Conservation (phyloP, 2,113 vertebrate species). For the Lynx canadensis region DNA sequence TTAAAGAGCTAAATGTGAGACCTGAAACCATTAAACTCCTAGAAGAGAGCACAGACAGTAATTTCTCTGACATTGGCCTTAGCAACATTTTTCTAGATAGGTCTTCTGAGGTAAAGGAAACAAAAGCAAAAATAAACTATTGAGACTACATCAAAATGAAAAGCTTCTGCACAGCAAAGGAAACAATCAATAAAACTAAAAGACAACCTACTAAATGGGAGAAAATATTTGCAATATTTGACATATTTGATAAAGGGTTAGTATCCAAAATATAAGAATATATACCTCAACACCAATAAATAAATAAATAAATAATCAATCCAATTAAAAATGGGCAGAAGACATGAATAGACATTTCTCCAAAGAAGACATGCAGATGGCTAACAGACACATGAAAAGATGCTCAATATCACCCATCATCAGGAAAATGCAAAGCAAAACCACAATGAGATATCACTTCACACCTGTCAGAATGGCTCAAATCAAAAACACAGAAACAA, state of each 20-base stretch:
- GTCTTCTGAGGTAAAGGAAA: not conserved
- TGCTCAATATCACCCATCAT: not conserved
- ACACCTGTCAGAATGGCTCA: not conserved
- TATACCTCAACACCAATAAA: not conserved
- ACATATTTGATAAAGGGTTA: not conserved
- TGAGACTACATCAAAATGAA: not conserved
- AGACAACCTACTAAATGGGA: not conserved
- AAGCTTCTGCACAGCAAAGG: not conserved
- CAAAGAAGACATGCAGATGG: not conserved
- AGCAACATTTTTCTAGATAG: not conserved
- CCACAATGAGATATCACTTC: not conserved
- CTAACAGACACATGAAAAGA: not conserved
- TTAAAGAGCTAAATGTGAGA: not conserved
- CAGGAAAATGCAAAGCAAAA: not conserved
- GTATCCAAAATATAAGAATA: not conserved
- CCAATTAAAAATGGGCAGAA: not conserved
- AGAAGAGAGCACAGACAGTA: not conserved
- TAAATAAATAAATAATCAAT: not conserved
- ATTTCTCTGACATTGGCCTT: not conserved
- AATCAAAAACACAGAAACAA: not conserved
- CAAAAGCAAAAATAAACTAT: not conserved
- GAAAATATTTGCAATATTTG: not conserved
- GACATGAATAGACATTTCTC: not conserved
- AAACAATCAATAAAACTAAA: not conserved
- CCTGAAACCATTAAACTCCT: not conserved